A percentile compares a stretch with the other conserved stretches of the same genome.
phyloP scores from a whole-genome alignment of 2,888 invertebrate species.

The Scaptomyza flava region DNA sequence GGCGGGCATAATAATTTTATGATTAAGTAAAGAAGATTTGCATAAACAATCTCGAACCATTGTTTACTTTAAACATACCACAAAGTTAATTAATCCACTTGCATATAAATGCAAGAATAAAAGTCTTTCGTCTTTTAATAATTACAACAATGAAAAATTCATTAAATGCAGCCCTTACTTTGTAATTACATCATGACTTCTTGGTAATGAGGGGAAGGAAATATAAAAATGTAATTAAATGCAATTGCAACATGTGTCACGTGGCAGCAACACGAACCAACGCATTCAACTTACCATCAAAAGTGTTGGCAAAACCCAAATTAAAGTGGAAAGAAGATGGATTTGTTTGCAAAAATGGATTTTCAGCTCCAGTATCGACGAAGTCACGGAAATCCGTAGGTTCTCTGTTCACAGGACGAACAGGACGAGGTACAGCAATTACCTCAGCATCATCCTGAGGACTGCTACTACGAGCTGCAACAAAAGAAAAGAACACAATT shows the following conservation, averaged over 20 bases:
- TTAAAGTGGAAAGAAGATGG: conserved; percentile 77
- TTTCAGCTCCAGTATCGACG: conserved; percentile 82
- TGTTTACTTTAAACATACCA: background rate
- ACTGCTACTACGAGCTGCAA: conserved; percentile 74
- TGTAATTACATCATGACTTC: conserved; percentile 38
- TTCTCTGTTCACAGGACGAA: conserved; percentile 38
- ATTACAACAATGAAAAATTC: conserved; percentile 55
- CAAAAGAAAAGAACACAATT: conserved; percentile 24
- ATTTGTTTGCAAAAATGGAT: conserved; percentile 81
- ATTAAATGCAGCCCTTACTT: conserved; percentile 48
- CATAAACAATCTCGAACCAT: too few relatives aligned
- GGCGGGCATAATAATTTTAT: too few relatives aligned
- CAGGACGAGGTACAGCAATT: conserved; percentile 69
- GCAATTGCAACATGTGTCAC: conserved; percentile 46
- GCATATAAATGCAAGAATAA: background rate
- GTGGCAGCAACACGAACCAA: too few relatives aligned
- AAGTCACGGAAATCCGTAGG: conserved; percentile 78
- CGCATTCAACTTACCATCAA: conserved; percentile 80
- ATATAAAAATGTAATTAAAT: conserved; percentile 75
- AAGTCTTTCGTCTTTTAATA: conserved; percentile 37
- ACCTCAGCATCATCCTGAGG: conserved; percentile 82
- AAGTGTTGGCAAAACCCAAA: conserved; percentile 82
- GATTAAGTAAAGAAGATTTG: too few relatives aligned
- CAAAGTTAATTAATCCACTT: background rate
- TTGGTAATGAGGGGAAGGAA: conserved; percentile 10